phyloP scores from a whole-genome alignment of 1,140 invertebrate genomes.

The Potamilus streckersoni region DNA sequence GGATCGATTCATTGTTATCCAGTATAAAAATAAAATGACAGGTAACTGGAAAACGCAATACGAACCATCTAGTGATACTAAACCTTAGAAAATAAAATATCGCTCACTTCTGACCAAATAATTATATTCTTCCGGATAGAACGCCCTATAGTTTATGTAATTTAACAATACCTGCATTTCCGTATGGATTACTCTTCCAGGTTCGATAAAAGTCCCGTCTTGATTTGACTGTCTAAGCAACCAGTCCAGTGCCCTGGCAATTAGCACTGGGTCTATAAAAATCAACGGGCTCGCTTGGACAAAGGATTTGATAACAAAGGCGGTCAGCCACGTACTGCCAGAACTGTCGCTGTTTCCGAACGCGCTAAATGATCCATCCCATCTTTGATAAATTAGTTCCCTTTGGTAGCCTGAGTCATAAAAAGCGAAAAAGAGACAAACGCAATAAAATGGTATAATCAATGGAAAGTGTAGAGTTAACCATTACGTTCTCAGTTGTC shows the following conservation, averaged over 20 bases:
- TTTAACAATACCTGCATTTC: conserved; percentile 55
- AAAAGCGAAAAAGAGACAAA: too few relatives aligned
- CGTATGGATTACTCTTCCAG: conserved; percentile 58
- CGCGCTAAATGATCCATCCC: conserved; percentile 94
- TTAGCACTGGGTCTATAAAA: conserved; percentile 78
- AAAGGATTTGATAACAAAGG: conserved; percentile 88
- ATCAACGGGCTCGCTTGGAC: conserved; percentile 84
- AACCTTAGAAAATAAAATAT: too few relatives aligned
- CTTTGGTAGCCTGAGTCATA: conserved; percentile 80
- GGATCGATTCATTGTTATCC: too few relatives aligned
- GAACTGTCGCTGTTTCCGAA: conserved; percentile 86
- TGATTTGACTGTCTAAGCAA: conserved; percentile 82
- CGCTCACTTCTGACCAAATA: too few relatives aligned
- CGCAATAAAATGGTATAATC: too few relatives aligned
- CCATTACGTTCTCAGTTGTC: too few relatives aligned
- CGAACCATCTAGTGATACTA: too few relatives aligned
- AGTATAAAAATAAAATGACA: too few relatives aligned
- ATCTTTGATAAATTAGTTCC: conserved; percentile 87
- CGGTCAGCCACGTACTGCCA: conserved; percentile 83
- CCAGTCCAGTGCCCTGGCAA: conserved; percentile 83
- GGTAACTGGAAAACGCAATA: too few relatives aligned
- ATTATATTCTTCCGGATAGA: background rate
- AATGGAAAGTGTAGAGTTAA: too few relatives aligned
- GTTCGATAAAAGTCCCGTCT: conserved; percentile 81
- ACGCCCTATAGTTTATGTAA: background rate